phyloP scores from a whole-genome alignment of 2,797 vertebrate genomes.

The Mormyrops boulengeri region DNA sequence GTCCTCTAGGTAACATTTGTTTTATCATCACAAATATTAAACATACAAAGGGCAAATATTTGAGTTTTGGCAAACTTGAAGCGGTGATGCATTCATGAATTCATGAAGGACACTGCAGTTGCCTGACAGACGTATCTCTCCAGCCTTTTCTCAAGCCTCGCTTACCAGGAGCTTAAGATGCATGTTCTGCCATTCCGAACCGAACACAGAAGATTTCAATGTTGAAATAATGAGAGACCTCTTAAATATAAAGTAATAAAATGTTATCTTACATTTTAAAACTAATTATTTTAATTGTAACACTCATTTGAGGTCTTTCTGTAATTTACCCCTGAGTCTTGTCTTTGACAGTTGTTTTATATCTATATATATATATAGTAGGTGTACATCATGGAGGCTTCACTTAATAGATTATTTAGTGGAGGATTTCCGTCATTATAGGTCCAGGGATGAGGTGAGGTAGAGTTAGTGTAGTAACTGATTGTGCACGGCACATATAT shows the following conservation, averaged over 20 bases:
- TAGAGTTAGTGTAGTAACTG: background rate
- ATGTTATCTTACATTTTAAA: background rate
- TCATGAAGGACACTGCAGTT: conserved; percentile 17
- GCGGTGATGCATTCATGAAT: conserved; percentile 63
- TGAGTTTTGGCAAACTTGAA: conserved; percentile 63
- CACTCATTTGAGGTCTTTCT: background rate
- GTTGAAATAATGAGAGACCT: background rate
- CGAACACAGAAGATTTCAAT: background rate
- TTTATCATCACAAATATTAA: conserved; percentile 75
- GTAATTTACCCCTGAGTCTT: background rate
- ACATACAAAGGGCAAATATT: conserved; percentile 68
- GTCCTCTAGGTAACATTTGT: conserved; percentile 60
- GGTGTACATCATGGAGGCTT: background rate
- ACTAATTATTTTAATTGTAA: background rate
- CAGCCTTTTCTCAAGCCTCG: background rate
- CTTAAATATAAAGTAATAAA: background rate
- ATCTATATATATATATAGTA: background rate
- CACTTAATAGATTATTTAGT: background rate
- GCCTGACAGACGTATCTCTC: background rate
- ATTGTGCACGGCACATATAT: background rate
- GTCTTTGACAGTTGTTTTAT: background rate
- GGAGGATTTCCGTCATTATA: background rate
- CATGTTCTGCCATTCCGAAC: background rate
- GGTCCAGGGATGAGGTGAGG: background rate
- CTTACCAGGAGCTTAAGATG: background rate